Base-by-base conservation (phyloP, 2,888 invertebrate genomes). In the Heliconius hortense region DNA sequence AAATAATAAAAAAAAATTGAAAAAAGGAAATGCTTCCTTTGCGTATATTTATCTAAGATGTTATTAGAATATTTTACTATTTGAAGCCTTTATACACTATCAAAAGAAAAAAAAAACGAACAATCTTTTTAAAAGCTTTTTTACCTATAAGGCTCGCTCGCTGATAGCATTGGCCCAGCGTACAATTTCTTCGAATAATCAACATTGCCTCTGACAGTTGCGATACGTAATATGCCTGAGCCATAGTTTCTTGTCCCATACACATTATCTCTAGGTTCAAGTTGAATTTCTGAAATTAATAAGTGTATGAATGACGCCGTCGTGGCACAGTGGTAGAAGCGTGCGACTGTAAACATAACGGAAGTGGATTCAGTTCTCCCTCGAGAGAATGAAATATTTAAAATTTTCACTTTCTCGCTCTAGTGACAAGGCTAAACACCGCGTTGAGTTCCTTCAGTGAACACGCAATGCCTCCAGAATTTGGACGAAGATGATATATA, bases 141-240 rank as follows among this genome's bases (percentile, higher is more conserved):
- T 48, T 80, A 92, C 89, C 95, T 94, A 76, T 90, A 94, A 64
- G 95, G 95, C 21, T 89, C 88, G 10, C 82, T 70, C 4, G 86
- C 88, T 4, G 87, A 82, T 80, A 92, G 81, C 28, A 94, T 88
- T 1, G 92, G 90, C 21, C 92, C 93, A 1, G 85, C 94, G 26
- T 88, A 86, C 31, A 91, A 81, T 62, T 82, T 92, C 82, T 85
- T 94, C 75, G 83, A 84, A 68, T 74, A 88, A 73, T 87, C 91
- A 77, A 82, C 83, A 87, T 97, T 97, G 26, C 97, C 97, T 28
- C 95, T 94, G 0, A 95, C 90, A 81, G 95, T 95, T 1, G 97
- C 97, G 21, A 98, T 90, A 68, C 96, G 95, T 60, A 98, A 95
- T 83, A 96, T 94, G 0, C 97, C 97, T 0, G 96, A 96, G 2